Base-by-base conservation (phyloP, 2,888 invertebrate genomes). In the Nineta flava region DNA sequence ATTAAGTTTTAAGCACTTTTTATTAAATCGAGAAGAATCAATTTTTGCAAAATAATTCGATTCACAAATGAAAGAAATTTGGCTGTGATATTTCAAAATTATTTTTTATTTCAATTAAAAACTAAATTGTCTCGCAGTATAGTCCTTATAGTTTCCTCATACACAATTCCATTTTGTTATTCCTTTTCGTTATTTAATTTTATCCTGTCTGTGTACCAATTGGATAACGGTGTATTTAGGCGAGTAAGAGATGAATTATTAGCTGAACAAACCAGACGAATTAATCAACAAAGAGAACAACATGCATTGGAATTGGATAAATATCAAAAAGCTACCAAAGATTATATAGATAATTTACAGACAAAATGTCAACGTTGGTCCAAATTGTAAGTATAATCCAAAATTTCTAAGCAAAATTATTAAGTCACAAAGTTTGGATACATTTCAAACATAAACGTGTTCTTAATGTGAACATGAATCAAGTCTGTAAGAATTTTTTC, bases 321-420 rank as follows among this genome's bases (percentile, higher is more conserved):
- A 51, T 59, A 65, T 42, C 74, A 76, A 55, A 69, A 71, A 41
- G 70, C 72, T 21, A 65, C 71, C 2, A 71, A 69, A 58, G 73
- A 61, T 46, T 64, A 75, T 50, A 68, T 77, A 9, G 77, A 77
- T 46, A 76, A 77, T 60, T 62, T 78, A 53, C 75, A 74, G 19
- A 71, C 75, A 50, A 77, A 77, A 55, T 77, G 77, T 54, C 73
- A 73, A 12, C 77, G 77, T 59, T 60, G 78, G 50, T 71, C 75
- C 21, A 78, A 78, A 65, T 68, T 78, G 78, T 78, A 60, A 76
- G 77, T 74, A 61, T 48, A 46, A 40, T 34, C 12, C 45, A 26
- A 26, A 3, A 26, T 26, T n/a, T n/a, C n/a, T n/a, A n/a, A n/a
- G n/a, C n/a, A n/a, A n/a, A n/a, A n/a, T n/a, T n/a, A n/a, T n/a